Evolutionary conservation across 2,113 vertebrate genomes (phyloP).

Genomic region (Xerus inauris): DNA sequence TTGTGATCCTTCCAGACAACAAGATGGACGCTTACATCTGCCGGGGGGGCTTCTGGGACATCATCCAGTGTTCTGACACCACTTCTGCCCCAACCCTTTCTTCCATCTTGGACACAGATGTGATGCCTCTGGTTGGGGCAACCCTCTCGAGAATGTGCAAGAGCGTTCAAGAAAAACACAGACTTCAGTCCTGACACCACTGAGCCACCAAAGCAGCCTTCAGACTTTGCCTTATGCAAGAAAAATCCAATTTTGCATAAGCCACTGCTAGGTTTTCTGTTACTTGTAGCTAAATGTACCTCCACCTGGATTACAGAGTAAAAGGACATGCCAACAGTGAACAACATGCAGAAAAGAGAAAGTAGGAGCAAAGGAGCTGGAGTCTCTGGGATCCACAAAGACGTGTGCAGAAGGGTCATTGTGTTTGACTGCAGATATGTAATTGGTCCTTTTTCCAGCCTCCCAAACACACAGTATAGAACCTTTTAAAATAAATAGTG

Average conservation of each 20-base stretch:
- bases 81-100: neutral
- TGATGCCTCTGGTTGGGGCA: neutral
- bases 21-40: neutral
- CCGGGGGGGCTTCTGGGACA: neutral
- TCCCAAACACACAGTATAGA: neutral
- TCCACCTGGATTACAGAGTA: neutral
- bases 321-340: neutral
- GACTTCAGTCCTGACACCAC: neutral
- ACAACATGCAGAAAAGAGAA: neutral
- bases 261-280: neutral
- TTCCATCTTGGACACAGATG: neutral
- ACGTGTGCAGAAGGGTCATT: neutral
- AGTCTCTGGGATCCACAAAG: neutral
- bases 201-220: neutral
- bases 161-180: neutral
- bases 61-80: neutral
- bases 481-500: neutral
- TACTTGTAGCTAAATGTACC: neutral
- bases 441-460: neutral
- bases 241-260: constrained; percentile 17
- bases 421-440: neutral
- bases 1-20: neutral
- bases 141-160: neutral
- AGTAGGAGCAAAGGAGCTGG: neutral
- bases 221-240: neutral